Evolutionary conservation across 2,888 invertebrate genomes (phyloP), one percentile per base, ranked within the genome.

Genomic region (Ischnus inquisitorius): DNA sequence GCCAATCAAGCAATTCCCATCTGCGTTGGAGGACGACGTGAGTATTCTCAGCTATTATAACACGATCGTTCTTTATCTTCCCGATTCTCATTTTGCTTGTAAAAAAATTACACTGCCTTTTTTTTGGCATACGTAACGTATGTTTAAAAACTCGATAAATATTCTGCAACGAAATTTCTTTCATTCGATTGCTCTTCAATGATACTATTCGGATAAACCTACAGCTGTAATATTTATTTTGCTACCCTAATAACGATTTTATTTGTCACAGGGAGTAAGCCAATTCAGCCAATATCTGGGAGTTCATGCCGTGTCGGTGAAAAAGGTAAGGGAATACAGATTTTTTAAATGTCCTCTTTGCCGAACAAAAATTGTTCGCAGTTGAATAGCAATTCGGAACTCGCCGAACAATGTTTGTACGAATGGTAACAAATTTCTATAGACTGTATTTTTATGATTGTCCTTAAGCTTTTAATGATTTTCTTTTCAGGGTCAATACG

Each of bases 1-100:
- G 92, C 98, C 98, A 8, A 95, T 98, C 74, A 96, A 96, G 28
- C 97, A 97, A 93, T 98, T 98, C 93, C 98, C 98, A 25, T 95
- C 97, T 39, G 95, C 96, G n/a, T 94, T 97, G 79, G 97, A 97
- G 90, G 97, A 97, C 94, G 97, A 97, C 95, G 97, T 97, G 92
- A 95, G 95, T 94, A 51, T 64, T 28, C 22, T 1, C 54, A 10
- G 10, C 34, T 34, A 10, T 10, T 8, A 10, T 22, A 22, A 54
- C 10, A 10, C 8, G 10, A 4, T 51, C 19, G 1, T 46, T 46
- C 6, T 34, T n/a, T 34, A 34, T 34, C 34, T 6, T 34, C 8
- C 4, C 34, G 0, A 34, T 34, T 6, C 34, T 34, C 8, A 34
- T 8, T 8, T 34, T 34, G 8, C 8, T 8, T 34, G 8, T 6